A percentile compares a stretch with the other conserved stretches of the same genome.
phyloP scores from a whole-genome alignment of 2,113 vertebrate species.

The Todiramphus saurophagus region DNA sequence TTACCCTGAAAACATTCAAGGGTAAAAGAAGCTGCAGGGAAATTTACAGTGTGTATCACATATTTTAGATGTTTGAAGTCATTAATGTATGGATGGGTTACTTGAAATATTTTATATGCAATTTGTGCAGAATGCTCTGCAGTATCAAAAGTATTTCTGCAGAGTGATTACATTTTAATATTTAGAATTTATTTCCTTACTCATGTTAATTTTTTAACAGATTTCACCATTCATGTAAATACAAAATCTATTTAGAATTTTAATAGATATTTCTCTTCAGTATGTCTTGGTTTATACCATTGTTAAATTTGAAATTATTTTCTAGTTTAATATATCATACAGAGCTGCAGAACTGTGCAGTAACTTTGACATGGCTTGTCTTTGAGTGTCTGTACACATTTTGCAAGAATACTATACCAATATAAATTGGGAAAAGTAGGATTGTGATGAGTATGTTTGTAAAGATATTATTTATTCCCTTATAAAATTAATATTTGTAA shows the following conservation, averaged over 20 bases:
- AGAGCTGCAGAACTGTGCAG: not conserved
- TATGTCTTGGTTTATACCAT: not conserved
- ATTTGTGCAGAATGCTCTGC: not conserved
- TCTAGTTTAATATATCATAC: not conserved
- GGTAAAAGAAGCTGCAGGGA: not conserved
- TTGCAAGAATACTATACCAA: not conserved
- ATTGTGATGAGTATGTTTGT: not conserved
- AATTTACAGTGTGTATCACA: not conserved
- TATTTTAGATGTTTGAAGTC: not conserved
- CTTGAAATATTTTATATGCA: not conserved
- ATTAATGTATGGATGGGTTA: not conserved
- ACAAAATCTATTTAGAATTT: not conserved
- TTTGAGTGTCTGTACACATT: not conserved
- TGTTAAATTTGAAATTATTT: not conserved
- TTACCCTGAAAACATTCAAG: not conserved
- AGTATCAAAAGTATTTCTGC: not conserved
- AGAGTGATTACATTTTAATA: not conserved
- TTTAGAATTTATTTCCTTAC: not conserved
- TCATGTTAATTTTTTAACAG: not conserved
- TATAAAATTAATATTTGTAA: not conserved
- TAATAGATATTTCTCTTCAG: not conserved
- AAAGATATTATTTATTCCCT: constrained; percentile 10
- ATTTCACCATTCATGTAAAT: not conserved
- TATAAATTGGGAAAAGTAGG: not conserved
- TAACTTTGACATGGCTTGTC: not conserved